Percentiles rank a stretch among this genome's conserved stretches.
Evolutionary conservation across 37 sponge, comb jelly and placozoan genomes (phyloP).

Genomic region (Agelas oroides): DNA sequence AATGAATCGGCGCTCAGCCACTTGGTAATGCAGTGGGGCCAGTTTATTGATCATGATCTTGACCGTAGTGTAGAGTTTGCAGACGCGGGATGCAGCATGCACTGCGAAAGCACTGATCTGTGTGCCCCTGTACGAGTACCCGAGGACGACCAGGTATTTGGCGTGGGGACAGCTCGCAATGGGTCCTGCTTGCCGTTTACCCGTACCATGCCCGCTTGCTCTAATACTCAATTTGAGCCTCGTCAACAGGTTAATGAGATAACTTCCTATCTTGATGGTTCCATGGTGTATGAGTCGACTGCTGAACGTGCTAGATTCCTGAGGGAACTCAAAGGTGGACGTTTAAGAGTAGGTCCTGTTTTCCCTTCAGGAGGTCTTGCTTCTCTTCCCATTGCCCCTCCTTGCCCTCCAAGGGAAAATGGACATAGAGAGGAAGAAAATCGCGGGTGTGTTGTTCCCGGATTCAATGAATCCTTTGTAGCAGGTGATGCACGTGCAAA

Average conservation of each 20-base stretch:
- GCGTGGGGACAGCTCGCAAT: constrained; percentile 15
- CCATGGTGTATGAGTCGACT: no score
- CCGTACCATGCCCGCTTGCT: constrained; percentile 48
- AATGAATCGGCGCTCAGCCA: no score
- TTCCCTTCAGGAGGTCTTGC: neutral
- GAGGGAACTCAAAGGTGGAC: constrained; percentile 32
- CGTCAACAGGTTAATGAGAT: no score
- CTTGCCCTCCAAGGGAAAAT: constrained; percentile 1
- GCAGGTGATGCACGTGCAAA: constrained; percentile 82
- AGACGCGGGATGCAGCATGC: no score
- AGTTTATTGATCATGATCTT: no score
- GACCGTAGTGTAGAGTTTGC: no score
- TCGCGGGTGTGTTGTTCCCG: neutral
- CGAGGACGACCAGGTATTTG: constrained; percentile 36
- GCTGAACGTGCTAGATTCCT: neutral
- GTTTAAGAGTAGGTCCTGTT: neutral
- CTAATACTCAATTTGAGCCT: no score
- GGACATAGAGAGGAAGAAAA: neutral
- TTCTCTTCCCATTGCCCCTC: constrained; percentile 14
- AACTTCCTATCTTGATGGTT: no score
- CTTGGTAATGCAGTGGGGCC: no score
- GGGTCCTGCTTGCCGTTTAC: constrained; percentile 57
- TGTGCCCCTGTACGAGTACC: constrained; percentile 46
- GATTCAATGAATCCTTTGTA: constrained; percentile 45
- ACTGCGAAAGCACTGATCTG: constrained; percentile 16